A percentile compares a stretch with the other conserved stretches of the same genome.
phyloP scores from a whole-genome alignment of 2,888 invertebrate species.

The Protonemura montana region DNA sequence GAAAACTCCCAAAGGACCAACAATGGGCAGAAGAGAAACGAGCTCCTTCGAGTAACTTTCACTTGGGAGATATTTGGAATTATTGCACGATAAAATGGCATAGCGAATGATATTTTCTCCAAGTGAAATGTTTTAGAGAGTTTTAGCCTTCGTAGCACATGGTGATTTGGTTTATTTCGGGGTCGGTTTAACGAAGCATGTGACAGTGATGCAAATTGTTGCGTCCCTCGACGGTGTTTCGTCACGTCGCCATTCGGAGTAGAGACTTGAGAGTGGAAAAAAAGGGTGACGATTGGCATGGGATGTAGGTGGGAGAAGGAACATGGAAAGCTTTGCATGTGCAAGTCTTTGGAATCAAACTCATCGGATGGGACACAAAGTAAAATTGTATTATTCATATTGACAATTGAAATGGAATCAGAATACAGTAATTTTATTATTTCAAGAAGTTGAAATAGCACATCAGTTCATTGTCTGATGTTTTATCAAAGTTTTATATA shows the following conservation, averaged over 20 bases:
- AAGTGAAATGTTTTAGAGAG: not conserved
- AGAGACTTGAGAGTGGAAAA: not conserved
- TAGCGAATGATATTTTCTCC: not conserved
- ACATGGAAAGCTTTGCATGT: not conserved
- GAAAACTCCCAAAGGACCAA: not conserved
- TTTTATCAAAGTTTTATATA: no score
- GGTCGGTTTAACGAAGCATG: not conserved
- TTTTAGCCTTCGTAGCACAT: not conserved
- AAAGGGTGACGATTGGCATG: not conserved
- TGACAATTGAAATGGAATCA: not conserved
- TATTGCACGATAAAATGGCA: not conserved
- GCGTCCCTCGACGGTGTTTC: not conserved
- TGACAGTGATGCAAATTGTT: not conserved
- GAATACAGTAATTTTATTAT: not conserved
- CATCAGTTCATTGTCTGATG: not conserved
- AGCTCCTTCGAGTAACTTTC: not conserved
- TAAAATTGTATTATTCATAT: not conserved
- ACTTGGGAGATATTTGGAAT: constrained; percentile 12
- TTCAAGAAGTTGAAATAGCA: not conserved
- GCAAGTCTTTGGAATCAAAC: not conserved
- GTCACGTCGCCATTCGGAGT: not conserved
- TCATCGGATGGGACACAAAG: not conserved
- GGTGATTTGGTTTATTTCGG: not conserved
- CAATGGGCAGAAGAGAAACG: constrained; percentile 7
- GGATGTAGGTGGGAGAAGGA: not conserved